Conservation (phyloP, 2,797 vertebrate genomes). For the Spinus pinus region DNA sequence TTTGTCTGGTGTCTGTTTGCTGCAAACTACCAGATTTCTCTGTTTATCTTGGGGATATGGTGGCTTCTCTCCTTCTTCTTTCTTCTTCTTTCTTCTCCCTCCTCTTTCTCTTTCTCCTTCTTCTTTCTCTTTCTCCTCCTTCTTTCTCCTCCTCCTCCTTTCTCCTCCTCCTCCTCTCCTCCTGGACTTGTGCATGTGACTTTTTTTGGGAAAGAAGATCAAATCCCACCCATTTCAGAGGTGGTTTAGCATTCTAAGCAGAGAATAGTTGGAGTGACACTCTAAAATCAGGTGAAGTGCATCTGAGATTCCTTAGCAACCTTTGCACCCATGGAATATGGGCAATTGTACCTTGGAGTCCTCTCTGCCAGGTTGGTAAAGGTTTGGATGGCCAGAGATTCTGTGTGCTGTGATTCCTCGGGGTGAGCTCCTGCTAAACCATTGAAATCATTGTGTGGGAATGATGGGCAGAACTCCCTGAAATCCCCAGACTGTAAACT, state of each 20-base stretch:
- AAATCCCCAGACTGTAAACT: neutral
- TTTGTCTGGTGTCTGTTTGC: neutral
- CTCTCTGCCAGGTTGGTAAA: neutral
- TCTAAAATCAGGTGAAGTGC: neutral
- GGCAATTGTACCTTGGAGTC: neutral
- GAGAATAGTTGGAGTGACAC: neutral
- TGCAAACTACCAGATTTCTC: neutral
- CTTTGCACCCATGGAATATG: neutral
- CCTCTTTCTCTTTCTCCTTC: too few species aligned
- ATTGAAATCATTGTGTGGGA: neutral
- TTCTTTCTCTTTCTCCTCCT: fast-evolving
- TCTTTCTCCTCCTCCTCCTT: too few species aligned
- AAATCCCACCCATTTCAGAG: neutral
- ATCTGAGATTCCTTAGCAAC: neutral
- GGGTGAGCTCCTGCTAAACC: neutral
- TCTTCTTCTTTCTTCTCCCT: too few species aligned
- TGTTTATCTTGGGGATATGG: neutral
- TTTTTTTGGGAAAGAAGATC: neutral
- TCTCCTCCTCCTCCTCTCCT: neutral
- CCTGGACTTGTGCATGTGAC: too few species aligned
- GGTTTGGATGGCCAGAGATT: neutral
- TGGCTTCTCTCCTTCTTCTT: neutral
- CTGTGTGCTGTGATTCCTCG: neutral
- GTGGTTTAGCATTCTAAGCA: neutral
- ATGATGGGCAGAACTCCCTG: neutral